These are phyloP conservation scores for Tetranychus truncatus DNA, from an alignment of 2,888 invertebrate genomes.

Conservation along the genomic window DNA sequence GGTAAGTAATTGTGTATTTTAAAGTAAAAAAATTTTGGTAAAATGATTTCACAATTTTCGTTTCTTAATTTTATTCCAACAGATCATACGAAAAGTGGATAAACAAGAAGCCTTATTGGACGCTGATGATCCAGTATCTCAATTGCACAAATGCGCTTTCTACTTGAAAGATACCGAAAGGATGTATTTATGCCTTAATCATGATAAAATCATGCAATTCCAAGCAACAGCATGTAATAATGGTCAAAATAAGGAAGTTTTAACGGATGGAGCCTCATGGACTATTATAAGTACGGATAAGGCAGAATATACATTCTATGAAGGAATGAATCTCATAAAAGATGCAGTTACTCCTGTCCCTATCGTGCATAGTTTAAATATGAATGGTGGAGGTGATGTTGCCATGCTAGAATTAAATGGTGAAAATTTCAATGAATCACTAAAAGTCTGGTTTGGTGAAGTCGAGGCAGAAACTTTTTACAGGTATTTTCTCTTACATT, in stretches of 20 bases:
- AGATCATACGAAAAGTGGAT: slow-evolving; percentile 57
- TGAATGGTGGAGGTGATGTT: slow-evolving; percentile 89
- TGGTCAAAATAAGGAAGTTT: slow-evolving; percentile 94
- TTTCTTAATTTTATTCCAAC: slow-evolving; percentile 26
- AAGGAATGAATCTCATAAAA: slow-evolving; percentile 92
- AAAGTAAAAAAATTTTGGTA: background rate
- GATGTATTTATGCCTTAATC: slow-evolving; percentile 93
- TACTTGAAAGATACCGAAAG: slow-evolving; percentile 98
- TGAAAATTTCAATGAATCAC: slow-evolving; percentile 82
- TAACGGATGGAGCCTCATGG: slow-evolving; percentile 99
- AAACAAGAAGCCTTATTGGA: slow-evolving; percentile 95
- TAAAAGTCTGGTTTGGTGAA: slow-evolving; percentile 85
- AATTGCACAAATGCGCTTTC: slow-evolving; percentile 97
- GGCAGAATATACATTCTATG: slow-evolving; percentile 96
- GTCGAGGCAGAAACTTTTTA: slow-evolving; percentile 69
- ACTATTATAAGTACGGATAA: slow-evolving; percentile 99
- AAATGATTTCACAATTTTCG: background rate
- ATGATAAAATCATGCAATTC: slow-evolving; percentile 96
- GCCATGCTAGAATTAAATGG: slow-evolving; percentile 92
- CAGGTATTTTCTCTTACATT: background rate
- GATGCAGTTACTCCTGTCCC: slow-evolving; percentile 94
- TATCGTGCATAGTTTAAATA: slow-evolving; percentile 64
- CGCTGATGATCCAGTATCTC: slow-evolving; percentile 97
- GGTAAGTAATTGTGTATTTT: background rate
- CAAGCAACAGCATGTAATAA: slow-evolving; percentile 95